A percentile compares a stretch with the other conserved stretches of the same genome.
Conservation (phyloP, 2,888 invertebrate genomes). For the Dasypogon diadema region DNA sequence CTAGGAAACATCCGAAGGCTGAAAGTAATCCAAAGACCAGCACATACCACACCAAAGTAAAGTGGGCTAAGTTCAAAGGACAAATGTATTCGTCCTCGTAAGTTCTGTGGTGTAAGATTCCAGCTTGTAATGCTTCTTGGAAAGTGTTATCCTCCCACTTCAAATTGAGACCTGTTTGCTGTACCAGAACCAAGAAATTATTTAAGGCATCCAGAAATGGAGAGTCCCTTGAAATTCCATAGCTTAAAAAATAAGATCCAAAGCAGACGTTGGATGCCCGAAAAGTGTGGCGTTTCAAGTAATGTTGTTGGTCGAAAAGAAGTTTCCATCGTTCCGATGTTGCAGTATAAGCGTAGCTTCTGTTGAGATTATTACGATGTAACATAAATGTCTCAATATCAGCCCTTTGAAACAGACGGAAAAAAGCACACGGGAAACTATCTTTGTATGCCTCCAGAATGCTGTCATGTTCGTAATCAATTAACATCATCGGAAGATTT, state of each 20-base stretch:
- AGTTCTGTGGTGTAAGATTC: not conserved
- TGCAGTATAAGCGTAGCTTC: conserved; percentile 55
- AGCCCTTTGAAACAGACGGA: conserved; percentile 50
- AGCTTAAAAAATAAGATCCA: conserved; percentile 59
- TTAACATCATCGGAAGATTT: conserved; percentile 56
- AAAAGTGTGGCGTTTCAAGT: conserved; percentile 57
- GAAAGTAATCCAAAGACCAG: not conserved
- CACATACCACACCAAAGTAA: conserved; percentile 30
- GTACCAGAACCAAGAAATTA: conserved; percentile 58
- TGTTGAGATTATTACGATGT: conserved; percentile 16
- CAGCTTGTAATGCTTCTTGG: conserved; percentile 16
- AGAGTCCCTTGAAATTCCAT: conserved; percentile 59
- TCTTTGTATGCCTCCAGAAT: not conserved
- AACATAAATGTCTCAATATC: conserved; percentile 45
- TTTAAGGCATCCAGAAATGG: conserved; percentile 59
- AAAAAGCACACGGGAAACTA: conserved; percentile 58
- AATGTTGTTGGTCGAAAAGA: conserved; percentile 58
- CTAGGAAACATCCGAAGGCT: not conserved
- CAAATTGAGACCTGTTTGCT: conserved; percentile 58
- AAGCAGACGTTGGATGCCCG: conserved; percentile 58
- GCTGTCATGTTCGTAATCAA: conserved; percentile 57
- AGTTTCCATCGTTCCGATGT: conserved; percentile 59
- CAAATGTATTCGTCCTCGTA: not conserved
- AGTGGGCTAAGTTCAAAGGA: not conserved
- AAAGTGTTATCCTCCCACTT: conserved; percentile 57